Base-by-base conservation (phyloP, 2,888 invertebrate species). In the Ctenicera cuprea region DNA sequence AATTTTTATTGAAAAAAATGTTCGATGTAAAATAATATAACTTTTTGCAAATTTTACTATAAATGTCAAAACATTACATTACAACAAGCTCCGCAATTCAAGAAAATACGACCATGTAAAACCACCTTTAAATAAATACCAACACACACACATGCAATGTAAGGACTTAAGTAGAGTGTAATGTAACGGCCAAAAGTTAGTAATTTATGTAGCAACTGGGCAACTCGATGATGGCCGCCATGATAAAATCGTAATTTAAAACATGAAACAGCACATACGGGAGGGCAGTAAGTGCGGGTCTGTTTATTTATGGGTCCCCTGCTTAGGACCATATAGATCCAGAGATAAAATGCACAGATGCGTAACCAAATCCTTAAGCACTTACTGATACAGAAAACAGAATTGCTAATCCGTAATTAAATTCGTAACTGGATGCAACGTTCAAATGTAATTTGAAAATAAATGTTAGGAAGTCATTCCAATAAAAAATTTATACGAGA, bases 211-310 rank as follows among this genome's bases (percentile, higher is more conserved):
- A 20, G 52, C 57, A 65, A 65, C 54, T 64, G 59, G 64, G 41
- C 41, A 54, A 73, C 54, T 69, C 67, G 64, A 72, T 68, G 76
- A 76, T 76, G 72, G 74, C 69, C 68, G 64, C 75, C 71, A 70
- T 75, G 78, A 78, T 79, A 78, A 78, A 78, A 77, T 76, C 75
- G 77, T 76, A 79, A 79, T 79, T 79, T 79, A 78, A 78, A 78
- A 73, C 75, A 74, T 76, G 71, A 69, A 68, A 73, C 68, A 71
- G 67, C 76, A 74, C 78, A 77, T 76, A 76, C 72, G 77, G 76
- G 76, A 73, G 64, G 72, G 73, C 71, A 65, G 62, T 76, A 77
- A 77, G 78, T 77, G 77, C 73, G 73, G 68, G 68, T 69, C 73
- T 69, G 68, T 74, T 78, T 80, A 77, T 80, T 78, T 77, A 78